A percentile compares a stretch with the other conserved stretches of the same genome.
phyloP scores from a whole-genome alignment of 2,888 invertebrate species.

The Nomada ferruginata region DNA sequence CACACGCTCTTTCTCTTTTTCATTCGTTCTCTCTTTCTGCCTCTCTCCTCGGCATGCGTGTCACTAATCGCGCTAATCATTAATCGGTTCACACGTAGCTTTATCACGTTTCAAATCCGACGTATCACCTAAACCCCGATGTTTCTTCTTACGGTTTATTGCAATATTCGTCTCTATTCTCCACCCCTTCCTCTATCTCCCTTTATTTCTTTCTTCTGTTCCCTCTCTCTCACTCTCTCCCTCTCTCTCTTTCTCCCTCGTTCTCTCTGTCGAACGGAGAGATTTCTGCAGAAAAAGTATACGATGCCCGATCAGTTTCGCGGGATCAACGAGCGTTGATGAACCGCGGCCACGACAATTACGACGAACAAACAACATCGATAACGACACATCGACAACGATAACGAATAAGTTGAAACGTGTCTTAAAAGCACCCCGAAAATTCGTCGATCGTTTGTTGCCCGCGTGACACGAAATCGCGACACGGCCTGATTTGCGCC shows the following conservation, averaged over 20 bases:
- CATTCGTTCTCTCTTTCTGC: neutral
- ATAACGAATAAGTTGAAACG: neutral
- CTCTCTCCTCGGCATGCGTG: conserved; percentile 15
- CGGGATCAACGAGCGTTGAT: no score
- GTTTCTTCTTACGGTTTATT: conserved; percentile 27
- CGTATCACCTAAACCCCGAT: conserved; percentile 51
- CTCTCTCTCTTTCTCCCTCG: neutral
- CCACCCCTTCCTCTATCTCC: conserved; percentile 1
- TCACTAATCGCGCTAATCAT: conserved; percentile 36
- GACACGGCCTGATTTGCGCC: no score
- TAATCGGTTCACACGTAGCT: conserved; percentile 37
- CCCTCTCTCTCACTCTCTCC: neutral
- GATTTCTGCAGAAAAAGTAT: neutral
- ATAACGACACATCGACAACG: neutral
- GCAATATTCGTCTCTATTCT: neutral
- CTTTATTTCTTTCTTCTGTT: neutral
- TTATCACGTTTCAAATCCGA: conserved; percentile 56
- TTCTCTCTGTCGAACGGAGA: neutral
- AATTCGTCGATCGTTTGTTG: conserved; percentile 4
- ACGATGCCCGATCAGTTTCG: no score
- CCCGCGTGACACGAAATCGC: no score
- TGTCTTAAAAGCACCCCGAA: neutral
- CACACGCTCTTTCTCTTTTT: neutral
- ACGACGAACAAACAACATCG: neutral
- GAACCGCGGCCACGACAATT: no score